Evolutionary conservation across 1,140 invertebrate genomes (phyloP).

Genomic region (Stegodyphus mimosarum): DNA sequence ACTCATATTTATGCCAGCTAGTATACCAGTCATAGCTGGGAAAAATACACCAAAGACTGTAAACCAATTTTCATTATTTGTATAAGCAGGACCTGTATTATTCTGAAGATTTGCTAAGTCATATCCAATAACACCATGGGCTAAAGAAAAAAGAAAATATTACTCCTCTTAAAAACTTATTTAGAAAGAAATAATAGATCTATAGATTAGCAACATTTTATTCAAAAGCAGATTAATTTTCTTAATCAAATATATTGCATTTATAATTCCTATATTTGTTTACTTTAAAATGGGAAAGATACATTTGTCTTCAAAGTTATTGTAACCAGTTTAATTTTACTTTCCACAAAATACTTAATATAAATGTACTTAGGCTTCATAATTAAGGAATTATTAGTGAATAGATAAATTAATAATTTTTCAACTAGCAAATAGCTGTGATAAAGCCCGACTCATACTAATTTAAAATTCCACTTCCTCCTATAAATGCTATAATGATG

Average conservation of each 20-base stretch:
- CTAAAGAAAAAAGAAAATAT: conserved; percentile 71
- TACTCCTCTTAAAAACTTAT: not conserved
- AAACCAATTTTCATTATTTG: conserved; percentile 85
- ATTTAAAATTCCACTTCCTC: too few species aligned
- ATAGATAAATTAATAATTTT: too few species aligned
- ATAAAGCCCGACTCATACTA: too few species aligned
- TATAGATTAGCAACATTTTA: conserved; percentile 47
- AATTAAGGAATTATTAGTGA: too few species aligned
- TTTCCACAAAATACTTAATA: too few species aligned
- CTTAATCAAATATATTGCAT: not conserved
- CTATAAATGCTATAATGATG: too few species aligned
- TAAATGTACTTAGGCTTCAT: too few species aligned
- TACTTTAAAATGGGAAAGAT: too few species aligned
- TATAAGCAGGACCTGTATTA: conserved; percentile 86
- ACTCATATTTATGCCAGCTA: conserved; percentile 98
- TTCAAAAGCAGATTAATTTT: not conserved
- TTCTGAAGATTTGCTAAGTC: conserved; percentile 79
- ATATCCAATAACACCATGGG: conserved; percentile 87
- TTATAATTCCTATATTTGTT: too few species aligned
- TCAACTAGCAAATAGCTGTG: too few species aligned
- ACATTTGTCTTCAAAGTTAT: too few species aligned
- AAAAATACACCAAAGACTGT: conserved; percentile 95
- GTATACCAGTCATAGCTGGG: conserved; percentile 90
- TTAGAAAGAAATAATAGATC: not conserved
- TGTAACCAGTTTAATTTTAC: too few species aligned